A percentile compares a stretch with the other conserved stretches of the same genome.
Conservation (phyloP, 2,113 vertebrate species). For the Orthonyx spaldingii region DNA sequence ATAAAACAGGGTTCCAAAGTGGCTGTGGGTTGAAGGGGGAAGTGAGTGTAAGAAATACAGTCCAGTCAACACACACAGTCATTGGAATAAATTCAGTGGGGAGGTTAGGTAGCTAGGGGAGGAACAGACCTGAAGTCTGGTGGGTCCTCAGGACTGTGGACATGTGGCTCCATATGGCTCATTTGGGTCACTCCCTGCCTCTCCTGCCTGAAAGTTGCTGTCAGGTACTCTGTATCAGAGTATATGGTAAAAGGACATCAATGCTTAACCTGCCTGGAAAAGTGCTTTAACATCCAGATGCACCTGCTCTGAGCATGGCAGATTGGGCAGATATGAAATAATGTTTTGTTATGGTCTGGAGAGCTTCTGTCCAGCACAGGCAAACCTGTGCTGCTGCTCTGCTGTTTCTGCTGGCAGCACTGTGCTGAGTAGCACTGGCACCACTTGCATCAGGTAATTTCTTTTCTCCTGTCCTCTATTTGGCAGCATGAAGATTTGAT, state of each 20-base stretch:
- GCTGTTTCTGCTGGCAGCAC: background rate
- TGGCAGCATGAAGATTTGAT: background rate
- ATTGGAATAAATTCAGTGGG: background rate
- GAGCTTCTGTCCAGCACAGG: background rate
- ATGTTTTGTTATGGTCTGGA: background rate
- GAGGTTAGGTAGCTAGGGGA: background rate
- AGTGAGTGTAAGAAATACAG: background rate
- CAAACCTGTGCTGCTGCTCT: background rate
- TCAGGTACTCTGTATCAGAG: background rate
- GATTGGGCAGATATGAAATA: background rate
- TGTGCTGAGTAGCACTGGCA: background rate
- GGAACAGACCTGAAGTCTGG: background rate
- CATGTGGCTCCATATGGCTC: background rate
- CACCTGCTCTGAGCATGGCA: background rate
- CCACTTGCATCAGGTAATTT: background rate
- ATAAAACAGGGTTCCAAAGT: background rate
- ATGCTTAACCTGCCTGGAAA: background rate
- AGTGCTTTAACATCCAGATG: background rate
- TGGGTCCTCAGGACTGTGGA: background rate
- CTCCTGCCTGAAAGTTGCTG: background rate
- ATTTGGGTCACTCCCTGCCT: background rate
- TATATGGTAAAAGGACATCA: fast-evolving
- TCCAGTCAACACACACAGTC: background rate
- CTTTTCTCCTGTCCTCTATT: background rate
- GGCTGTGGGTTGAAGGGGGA: background rate